Conservation (phyloP, 2,888 invertebrate species). For the Caenorhabditis angaria region DNA sequence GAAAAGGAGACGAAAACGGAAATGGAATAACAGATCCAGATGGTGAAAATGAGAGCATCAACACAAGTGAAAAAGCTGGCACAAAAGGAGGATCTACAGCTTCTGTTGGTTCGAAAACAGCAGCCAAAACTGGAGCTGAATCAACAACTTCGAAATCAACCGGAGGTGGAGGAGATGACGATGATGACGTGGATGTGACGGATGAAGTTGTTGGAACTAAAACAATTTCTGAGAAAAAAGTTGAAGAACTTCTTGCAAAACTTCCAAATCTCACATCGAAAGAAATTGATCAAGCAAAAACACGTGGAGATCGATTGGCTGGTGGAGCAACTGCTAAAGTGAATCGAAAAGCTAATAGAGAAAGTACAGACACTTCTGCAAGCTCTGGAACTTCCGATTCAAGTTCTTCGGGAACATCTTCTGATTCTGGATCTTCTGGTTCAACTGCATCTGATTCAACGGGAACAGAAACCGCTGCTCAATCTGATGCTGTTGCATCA, state of each 20-base stretch:
- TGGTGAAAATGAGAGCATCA: neutral
- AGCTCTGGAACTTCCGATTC: constrained; percentile 7
- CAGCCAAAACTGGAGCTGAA: neutral
- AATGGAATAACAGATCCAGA: neutral
- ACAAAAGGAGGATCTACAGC: neutral
- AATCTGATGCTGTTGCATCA: constrained; percentile 11
- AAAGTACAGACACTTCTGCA: constrained; percentile 13
- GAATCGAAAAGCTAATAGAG: neutral
- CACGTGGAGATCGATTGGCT: neutral
- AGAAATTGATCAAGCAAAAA: neutral
- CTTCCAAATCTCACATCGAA: constrained; percentile 8
- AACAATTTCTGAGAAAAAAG: constrained; percentile 6
- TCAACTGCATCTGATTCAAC: constrained; percentile 6
- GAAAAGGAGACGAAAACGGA: neutral
- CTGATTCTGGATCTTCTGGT: too few relatives aligned
- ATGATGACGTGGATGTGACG: constrained; percentile 34
- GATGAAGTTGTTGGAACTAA: constrained; percentile 37
- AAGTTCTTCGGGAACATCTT: constrained; percentile 9
- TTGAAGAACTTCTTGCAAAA: constrained; percentile 20
- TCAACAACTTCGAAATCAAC: neutral
- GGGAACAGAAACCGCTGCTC: neutral
- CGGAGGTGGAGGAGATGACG: neutral
- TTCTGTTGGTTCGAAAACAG: neutral
- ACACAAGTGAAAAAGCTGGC: neutral
- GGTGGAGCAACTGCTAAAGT: neutral